These are phyloP conservation scores for Chalcosyrphus nemorum DNA, from an alignment of 2,888 invertebrate species.

Conservation along the genomic window DNA sequence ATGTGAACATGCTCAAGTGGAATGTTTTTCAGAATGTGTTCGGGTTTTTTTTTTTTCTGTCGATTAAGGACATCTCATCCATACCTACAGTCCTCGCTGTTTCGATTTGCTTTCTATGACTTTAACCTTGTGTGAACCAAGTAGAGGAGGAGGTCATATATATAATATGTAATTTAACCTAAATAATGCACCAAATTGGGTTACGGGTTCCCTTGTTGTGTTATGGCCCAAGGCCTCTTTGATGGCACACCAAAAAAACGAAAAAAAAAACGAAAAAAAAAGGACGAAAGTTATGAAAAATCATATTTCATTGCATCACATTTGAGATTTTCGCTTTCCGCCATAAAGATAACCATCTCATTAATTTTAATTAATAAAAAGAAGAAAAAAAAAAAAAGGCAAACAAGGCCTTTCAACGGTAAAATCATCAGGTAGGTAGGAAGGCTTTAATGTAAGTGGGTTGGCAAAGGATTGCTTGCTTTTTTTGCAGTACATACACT, in stretches of 20 bases:
- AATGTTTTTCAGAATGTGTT: conserved; percentile 22
- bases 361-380: conserved; percentile 60
- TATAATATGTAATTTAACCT: conserved; percentile 30
- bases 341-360: conserved; percentile 55
- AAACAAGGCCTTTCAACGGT: neutral
- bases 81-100: conserved; percentile 21
- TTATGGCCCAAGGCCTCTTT: neutral
- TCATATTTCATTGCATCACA: conserved; percentile 6
- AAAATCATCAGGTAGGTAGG: conserved; percentile 15
- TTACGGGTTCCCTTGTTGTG: neutral
- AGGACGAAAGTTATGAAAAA: conserved; percentile 4
- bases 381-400: conserved; percentile 7
- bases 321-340: conserved; percentile 12
- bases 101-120: conserved; percentile 21
- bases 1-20: conserved; percentile 57
- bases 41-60: neutral
- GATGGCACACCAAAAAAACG: neutral
- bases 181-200: conserved; percentile 29
- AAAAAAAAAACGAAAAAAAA: neutral
- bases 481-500: neutral
- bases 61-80: conserved; percentile 44
- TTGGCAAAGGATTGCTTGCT: neutral
- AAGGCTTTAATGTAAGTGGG: neutral
- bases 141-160: conserved; percentile 40
- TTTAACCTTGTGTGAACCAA: conserved; percentile 27